phyloP scores from a whole-genome alignment of 2,113 vertebrate genomes.

The Jacana jacana region DNA sequence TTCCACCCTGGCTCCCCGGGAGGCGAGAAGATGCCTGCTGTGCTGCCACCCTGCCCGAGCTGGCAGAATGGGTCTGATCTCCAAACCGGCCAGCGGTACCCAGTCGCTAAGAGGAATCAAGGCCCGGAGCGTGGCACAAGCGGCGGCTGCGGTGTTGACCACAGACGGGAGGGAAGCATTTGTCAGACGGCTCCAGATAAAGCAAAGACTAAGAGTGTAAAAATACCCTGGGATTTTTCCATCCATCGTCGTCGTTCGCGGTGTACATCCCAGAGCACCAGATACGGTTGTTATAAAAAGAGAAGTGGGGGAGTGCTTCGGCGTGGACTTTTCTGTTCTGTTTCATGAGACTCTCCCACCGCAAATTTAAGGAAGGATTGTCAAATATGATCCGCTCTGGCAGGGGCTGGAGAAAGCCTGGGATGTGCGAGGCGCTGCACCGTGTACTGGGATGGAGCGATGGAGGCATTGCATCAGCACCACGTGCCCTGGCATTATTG shows the following conservation, averaged over 20 bases:
- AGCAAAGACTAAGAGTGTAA: conserved; percentile 56
- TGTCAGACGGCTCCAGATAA: conserved; percentile 60
- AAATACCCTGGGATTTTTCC: conserved; percentile 71
- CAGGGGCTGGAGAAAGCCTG: conserved; percentile 14
- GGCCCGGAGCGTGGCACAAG: neutral
- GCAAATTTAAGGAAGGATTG: conserved; percentile 16
- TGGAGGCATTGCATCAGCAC: neutral
- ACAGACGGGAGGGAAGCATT: conserved; percentile 59
- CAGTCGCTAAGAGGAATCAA: neutral
- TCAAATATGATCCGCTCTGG: neutral
- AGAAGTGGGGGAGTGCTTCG: conserved; percentile 68
- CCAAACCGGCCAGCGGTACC: neutral
- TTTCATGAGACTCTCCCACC: conserved; percentile 45
- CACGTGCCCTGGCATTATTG: neutral
- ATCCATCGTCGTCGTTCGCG: conserved; percentile 39
- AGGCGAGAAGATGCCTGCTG: neutral
- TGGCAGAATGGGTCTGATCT: neutral
- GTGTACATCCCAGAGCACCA: conserved; percentile 56
- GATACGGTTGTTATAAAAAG: conserved; percentile 69
- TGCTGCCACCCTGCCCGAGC: neutral
- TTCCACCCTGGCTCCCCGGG: neutral
- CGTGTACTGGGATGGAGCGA: neutral
- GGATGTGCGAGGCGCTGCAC: neutral
- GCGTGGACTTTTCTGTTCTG: conserved; percentile 60
- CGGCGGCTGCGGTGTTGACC: conserved; percentile 29